Conservation (phyloP, 1,140 invertebrate genomes). For the Drosophila biarmipes region DNA sequence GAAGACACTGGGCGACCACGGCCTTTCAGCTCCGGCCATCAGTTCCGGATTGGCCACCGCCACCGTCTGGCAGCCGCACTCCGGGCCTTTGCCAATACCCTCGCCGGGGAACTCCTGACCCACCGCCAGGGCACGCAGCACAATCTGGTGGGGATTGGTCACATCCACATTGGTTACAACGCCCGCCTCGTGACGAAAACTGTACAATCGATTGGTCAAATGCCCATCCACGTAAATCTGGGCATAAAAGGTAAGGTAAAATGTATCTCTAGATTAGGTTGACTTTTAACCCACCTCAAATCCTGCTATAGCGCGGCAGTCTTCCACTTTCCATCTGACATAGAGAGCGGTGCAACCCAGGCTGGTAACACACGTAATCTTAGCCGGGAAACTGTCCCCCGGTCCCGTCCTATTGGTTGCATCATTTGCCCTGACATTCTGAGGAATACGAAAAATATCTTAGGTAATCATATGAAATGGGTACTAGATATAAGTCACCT, state of each 20-base stretch:
- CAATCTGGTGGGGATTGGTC: conserved; percentile 58
- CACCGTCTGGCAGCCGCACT: conserved; percentile 21
- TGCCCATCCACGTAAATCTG: conserved; percentile 81
- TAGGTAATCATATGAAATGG: too few species aligned
- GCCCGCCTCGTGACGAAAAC: conserved; percentile 66
- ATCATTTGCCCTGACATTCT: conserved; percentile 26
- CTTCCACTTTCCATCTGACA: conserved; percentile 66
- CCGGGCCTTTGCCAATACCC: background rate
- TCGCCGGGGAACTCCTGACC: conserved; percentile 58
- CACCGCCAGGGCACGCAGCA: conserved; percentile 59
- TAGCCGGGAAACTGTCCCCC: conserved; percentile 65
- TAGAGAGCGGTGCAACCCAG: conserved; percentile 68
- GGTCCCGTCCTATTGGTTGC: conserved; percentile 15
- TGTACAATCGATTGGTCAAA: conserved; percentile 73
- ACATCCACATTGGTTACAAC: conserved; percentile 74
- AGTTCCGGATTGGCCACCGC: conserved; percentile 49
- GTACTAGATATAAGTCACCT: background rate
- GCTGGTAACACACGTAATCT: conserved; percentile 57
- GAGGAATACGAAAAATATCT: background rate
- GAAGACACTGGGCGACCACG: conserved; percentile 71
- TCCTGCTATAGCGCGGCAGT: conserved; percentile 67
- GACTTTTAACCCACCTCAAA: conserved; percentile 56
- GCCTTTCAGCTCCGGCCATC: conserved; percentile 46
- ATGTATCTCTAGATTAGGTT: background rate
- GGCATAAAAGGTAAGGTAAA: background rate